Base-by-base conservation (phyloP, 2,113 vertebrate genomes). In the Dromaius novaehollandiae region DNA sequence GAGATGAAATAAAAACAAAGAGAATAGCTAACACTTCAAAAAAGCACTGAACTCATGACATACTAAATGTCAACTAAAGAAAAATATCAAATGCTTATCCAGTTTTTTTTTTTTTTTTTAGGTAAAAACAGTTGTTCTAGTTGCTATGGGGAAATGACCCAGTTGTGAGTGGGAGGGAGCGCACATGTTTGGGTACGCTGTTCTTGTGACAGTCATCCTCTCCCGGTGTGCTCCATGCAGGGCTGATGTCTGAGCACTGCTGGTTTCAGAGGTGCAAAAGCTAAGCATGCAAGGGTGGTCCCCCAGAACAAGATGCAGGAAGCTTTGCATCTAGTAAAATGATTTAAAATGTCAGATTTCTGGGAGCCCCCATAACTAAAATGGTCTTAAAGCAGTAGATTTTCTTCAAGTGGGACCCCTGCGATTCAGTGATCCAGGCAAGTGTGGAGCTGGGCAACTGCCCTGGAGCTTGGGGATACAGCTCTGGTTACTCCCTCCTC, bases 181-280 rank as follows among this genome's bases (percentile, higher is more conserved):
- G 28, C 21, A 9, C 2, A 0, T 48, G 34, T 81, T 73, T 84
- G 65, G 36, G 50, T 40, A 42, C 2, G 9, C 55, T 1, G 0
- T 28, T 84, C 60, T 40, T 32, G 65, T 82, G 77, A 77, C 64
- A 63, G n/a, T 77, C 64, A 84, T 25, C 30, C 40, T 75, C 38
- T 78, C 36, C 34, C 0, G 2, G 24, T 42, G 38, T 48, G 50
- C 17, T 30, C 61, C 26, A 5, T 1, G 1, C 48, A 46, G 24
- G 28, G 9, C 44, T 92, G 89, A 13, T 17, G 25, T 30, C 50
- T 48, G 40, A 13, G 3, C 30, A n/a, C 64, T 2, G 4, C 44
- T 89, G 82, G 7, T 4, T 75, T 34, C 8, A 50, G 66, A 30
- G n/a, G 7, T 40, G 51, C 30, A 77, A 68, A 92, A 15, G 36